Evolutionary conservation across 2,797 vertebrate genomes (phyloP).

Genomic region (Thamnophis elegans): DNA sequence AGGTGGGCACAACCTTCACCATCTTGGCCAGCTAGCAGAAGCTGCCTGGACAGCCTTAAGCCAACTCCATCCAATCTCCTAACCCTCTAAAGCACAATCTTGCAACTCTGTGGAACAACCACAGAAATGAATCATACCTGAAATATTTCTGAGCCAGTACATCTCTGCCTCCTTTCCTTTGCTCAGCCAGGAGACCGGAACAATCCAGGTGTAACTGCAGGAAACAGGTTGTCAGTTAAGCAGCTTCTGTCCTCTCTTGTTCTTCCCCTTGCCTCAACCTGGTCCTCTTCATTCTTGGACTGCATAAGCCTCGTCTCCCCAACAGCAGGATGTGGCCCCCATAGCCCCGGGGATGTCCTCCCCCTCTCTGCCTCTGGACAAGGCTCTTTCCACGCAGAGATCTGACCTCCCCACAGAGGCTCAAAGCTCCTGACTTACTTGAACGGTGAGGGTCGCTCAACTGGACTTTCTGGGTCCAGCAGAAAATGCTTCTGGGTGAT

Average conservation of each 20-base stretch:
- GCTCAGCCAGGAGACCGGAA: conserved; percentile 82
- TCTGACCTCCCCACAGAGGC: no score
- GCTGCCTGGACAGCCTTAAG: background rate
- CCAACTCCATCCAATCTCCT: background rate
- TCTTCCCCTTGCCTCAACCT: background rate
- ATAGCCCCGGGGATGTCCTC: no score
- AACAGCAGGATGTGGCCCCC: background rate
- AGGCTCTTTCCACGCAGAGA: background rate
- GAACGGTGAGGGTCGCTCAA: conserved; percentile 80
- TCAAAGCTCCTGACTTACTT: conserved; percentile 70
- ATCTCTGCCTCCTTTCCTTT: accelerated
- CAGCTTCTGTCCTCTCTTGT: background rate
- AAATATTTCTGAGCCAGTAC: conserved; percentile 74
- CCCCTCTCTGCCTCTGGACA: no score
- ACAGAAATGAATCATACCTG: conserved; percentile 4
- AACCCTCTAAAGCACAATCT: background rate
- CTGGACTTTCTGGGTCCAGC: conserved; percentile 74
- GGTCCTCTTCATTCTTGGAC: background rate
- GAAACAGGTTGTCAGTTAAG: background rate
- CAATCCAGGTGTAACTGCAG: conserved; percentile 85
- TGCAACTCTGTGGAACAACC: background rate
- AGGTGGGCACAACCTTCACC: background rate
- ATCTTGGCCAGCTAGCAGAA: background rate
- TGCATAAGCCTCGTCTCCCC: background rate
- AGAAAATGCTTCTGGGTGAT: conserved; percentile 88